A percentile compares a stretch with the other conserved stretches of the same genome.
Evolutionary conservation across 2,888 invertebrate genomes (phyloP).

Genomic region (Drosophila imparisetae): DNA sequence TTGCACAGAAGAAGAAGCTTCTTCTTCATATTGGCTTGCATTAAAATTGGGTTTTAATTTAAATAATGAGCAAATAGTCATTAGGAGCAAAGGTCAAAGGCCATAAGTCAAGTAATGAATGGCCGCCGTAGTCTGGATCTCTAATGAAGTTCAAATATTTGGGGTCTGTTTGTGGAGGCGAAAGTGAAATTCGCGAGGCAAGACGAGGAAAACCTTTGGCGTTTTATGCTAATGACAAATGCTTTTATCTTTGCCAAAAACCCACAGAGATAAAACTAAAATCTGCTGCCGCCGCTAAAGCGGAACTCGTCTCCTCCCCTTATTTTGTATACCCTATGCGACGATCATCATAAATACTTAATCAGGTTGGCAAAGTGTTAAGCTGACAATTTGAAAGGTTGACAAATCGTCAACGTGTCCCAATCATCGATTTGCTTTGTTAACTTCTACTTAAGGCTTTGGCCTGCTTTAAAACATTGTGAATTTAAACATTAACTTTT

Average conservation of each 20-base stretch:
- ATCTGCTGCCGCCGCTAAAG: slow-evolving; percentile 55
- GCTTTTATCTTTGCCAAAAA: slow-evolving; percentile 70
- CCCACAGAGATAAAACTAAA: slow-evolving; percentile 32
- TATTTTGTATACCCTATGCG: slow-evolving; percentile 41
- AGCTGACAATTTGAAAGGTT: background rate
- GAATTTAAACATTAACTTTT: too few species aligned
- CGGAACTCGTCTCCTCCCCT: slow-evolving; percentile 7
- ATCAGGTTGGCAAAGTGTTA: slow-evolving; percentile 9
- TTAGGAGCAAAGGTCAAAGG: slow-evolving; percentile 43
- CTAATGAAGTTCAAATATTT: slow-evolving; percentile 79
- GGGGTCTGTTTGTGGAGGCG: slow-evolving; percentile 38
- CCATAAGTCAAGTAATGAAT: slow-evolving; percentile 24
- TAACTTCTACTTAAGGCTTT: background rate
- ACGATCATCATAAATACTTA: slow-evolving; percentile 8
- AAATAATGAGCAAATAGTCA: slow-evolving; percentile 64
- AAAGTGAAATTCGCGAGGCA: slow-evolving; percentile 26
- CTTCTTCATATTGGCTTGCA: slow-evolving; percentile 32
- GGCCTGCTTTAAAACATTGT: too few species aligned
- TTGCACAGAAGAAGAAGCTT: background rate
- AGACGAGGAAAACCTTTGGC: slow-evolving; percentile 54
- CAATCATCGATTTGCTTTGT: background rate
- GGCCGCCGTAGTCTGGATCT: slow-evolving; percentile 25
- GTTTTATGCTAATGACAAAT: slow-evolving; percentile 80
- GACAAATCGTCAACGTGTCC: background rate
- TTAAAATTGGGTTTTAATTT: slow-evolving; percentile 69